Evolutionary conservation across 2,888 invertebrate genomes (phyloP).

Genomic region (Drosophila pegasa): DNA sequence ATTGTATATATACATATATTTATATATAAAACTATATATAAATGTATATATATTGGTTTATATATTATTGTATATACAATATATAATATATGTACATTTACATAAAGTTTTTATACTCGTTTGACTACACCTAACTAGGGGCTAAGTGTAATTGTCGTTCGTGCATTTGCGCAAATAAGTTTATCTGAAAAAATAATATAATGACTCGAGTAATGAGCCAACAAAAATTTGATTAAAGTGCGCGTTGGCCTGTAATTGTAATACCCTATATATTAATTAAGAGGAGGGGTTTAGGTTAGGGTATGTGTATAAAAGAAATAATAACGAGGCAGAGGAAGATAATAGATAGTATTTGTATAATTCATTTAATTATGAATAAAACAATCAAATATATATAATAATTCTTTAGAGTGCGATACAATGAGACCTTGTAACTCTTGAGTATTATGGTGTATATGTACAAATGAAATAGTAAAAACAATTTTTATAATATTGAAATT

Average conservation of each 20-base stretch:
- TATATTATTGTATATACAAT: background rate
- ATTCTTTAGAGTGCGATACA: too few species aligned
- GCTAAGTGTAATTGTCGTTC: slow-evolving; percentile 42
- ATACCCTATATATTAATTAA: slow-evolving; percentile 8
- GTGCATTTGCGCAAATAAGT: slow-evolving; percentile 54
- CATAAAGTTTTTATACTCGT: too few species aligned
- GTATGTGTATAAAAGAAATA: background rate
- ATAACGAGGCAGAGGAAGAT: background rate
- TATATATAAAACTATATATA: slow-evolving; percentile 16
- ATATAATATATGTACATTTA: slow-evolving; percentile 3
- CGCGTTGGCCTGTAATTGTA: slow-evolving; percentile 15
- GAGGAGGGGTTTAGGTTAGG: background rate
- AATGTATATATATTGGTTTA: background rate
- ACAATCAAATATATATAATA: background rate
- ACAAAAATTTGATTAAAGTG: slow-evolving; percentile 40
- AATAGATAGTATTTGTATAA: too few species aligned
- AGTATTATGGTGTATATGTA: too few species aligned
- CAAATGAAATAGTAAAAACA: too few species aligned
- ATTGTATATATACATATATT: too few species aligned
- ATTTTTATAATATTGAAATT: too few species aligned
- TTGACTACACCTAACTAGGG: background rate
- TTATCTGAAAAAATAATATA: slow-evolving; percentile 25
- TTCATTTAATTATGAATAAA: background rate
- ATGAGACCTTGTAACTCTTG: too few species aligned
- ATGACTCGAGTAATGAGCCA: slow-evolving; percentile 41